phyloP scores from a whole-genome alignment of 2,797 vertebrate species.

The Pangasius djambal region DNA sequence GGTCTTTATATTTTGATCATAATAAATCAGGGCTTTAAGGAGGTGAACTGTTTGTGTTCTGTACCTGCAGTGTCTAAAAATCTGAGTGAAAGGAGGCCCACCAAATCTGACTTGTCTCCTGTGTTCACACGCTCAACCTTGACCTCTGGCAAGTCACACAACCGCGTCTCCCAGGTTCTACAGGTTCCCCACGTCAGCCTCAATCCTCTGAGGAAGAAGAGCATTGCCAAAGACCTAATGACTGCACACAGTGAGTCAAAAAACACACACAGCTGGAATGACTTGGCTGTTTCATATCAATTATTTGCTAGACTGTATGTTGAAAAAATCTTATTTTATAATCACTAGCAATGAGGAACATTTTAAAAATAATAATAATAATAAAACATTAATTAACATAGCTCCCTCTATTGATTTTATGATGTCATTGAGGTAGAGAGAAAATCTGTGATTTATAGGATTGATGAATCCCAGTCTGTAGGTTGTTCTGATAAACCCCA shows the following conservation, averaged over 20 bases:
- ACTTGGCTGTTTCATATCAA: neutral
- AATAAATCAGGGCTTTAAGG: neutral
- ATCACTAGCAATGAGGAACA: neutral
- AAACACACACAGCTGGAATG: neutral
- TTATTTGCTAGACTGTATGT: neutral
- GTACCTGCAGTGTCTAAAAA: slow-evolving; percentile 87
- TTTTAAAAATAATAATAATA: no score
- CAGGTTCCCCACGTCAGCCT: slow-evolving; percentile 90
- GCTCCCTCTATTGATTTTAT: neutral
- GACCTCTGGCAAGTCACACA: slow-evolving; percentile 81
- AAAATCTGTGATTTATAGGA: neutral
- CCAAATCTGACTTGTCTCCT: slow-evolving; percentile 91
- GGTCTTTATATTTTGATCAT: neutral
- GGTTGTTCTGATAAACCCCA: neutral
- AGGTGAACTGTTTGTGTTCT: neutral
- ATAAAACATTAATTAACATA: neutral
- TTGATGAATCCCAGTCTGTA: neutral
- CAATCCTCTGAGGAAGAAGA: slow-evolving; percentile 89
- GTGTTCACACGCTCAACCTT: slow-evolving; percentile 84
- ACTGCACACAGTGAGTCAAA: slow-evolving; percentile 78
- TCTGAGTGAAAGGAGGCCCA: slow-evolving; percentile 85
- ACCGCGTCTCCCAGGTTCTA: slow-evolving; percentile 91
- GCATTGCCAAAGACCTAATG: slow-evolving; percentile 81
- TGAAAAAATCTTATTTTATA: neutral
- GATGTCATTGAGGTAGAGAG: neutral